Evolutionary conservation across 2,888 invertebrate genomes (phyloP).

Genomic region (Phalera bucephala): DNA sequence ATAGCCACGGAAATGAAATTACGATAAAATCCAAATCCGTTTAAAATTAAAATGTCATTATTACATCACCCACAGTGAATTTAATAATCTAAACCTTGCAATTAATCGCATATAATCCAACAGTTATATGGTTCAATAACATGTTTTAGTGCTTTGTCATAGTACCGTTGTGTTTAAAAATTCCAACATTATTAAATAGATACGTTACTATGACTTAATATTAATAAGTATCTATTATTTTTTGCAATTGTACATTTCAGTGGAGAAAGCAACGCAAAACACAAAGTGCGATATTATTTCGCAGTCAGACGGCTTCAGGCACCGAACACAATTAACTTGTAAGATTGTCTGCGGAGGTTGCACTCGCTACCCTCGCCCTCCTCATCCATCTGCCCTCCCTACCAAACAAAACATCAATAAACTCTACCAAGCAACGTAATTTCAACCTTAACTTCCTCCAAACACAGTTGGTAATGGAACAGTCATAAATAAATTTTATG

Average conservation of each 20-base stretch:
- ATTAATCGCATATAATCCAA: too few relatives aligned
- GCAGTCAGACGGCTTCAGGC: conserved; percentile 75
- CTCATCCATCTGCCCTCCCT: conserved; percentile 77
- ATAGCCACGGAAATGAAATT: too few relatives aligned
- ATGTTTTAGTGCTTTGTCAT: too few relatives aligned
- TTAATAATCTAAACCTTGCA: too few relatives aligned
- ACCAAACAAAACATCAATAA: conserved; percentile 83
- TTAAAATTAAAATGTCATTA: too few relatives aligned
- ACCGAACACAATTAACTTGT: conserved; percentile 83
- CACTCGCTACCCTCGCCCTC: conserved; percentile 73
- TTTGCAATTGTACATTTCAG: background rate
- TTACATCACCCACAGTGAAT: too few relatives aligned
- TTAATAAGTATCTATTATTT: too few relatives aligned
- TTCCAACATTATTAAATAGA: too few relatives aligned
- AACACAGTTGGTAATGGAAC: conserved; percentile 39
- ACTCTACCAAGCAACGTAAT: conserved; percentile 44
- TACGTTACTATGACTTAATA: too few relatives aligned
- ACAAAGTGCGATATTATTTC: conserved; percentile 73
- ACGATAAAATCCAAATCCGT: too few relatives aligned
- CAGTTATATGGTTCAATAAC: too few relatives aligned
- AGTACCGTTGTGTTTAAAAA: too few relatives aligned
- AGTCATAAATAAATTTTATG: conserved; percentile 68
- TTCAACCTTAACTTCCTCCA: conserved; percentile 31
- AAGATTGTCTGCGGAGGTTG: conserved; percentile 83
- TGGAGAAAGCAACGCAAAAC: conserved; percentile 22